Evolutionary conservation across 2,113 vertebrate species (phyloP).

Genomic region (Epinephelus cyanopodus): DNA sequence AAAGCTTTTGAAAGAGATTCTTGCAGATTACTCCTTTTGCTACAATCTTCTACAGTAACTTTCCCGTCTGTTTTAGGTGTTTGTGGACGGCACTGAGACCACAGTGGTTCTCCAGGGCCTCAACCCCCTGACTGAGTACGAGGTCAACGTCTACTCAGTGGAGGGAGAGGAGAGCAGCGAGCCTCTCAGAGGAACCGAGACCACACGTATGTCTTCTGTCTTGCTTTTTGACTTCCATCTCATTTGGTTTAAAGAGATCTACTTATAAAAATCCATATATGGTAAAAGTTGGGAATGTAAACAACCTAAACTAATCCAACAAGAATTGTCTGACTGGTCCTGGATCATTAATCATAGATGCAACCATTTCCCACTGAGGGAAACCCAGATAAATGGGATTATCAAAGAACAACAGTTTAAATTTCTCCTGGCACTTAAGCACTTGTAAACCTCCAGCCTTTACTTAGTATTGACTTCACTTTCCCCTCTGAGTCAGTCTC

Average conservation of each 20-base stretch:
- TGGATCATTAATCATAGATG: slow-evolving; percentile 11
- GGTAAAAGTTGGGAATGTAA: slow-evolving; percentile 27
- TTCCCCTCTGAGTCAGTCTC: slow-evolving; percentile 21
- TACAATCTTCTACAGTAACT: slow-evolving; percentile 10
- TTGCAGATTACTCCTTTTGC: not conserved
- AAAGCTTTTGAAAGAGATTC: not conserved
- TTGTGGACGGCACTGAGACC: slow-evolving; percentile 90
- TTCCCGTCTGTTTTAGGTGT: slow-evolving; percentile 82
- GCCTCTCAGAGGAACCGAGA: slow-evolving; percentile 91
- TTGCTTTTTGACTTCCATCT: slow-evolving; percentile 5
- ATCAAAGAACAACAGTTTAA: not conserved
- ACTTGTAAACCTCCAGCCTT: not conserved
- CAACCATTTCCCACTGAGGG: not conserved
- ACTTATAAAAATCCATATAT: slow-evolving; percentile 13
- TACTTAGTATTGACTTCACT: not conserved
- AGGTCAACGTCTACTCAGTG: slow-evolving; percentile 92
- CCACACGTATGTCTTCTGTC: slow-evolving; percentile 89
- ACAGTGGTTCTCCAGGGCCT: slow-evolving; percentile 90
- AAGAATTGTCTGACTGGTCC: not conserved
- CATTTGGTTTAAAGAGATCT: slow-evolving; percentile 14
- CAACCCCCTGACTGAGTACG: slow-evolving; percentile 91
- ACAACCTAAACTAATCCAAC: slow-evolving; percentile 9
- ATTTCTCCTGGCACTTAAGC: not conserved
- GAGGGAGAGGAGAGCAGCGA: slow-evolving; percentile 94
- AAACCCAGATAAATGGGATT: slow-evolving; percentile 8